Percentiles rank a stretch among this genome's conserved stretches.
Evolutionary conservation across 64 coral and sea anemone genomes (phyloP).

Genomic region (Montipora sp.): DNA sequence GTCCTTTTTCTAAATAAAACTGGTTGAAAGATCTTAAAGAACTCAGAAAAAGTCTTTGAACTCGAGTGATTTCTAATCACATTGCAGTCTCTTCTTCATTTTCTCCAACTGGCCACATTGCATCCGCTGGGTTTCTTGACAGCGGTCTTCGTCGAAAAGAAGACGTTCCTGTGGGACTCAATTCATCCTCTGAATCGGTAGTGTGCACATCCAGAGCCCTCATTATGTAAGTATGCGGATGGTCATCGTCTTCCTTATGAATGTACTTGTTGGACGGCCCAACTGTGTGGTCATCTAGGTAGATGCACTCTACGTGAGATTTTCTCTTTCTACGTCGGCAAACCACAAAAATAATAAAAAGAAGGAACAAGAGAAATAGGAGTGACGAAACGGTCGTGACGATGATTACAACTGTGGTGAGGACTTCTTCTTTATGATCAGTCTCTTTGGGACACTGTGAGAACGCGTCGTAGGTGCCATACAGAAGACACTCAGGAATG

Average conservation of each 20-base stretch:
- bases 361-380: conserved; percentile 57
- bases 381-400: conserved; percentile 37
- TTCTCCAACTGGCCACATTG: too few species aligned
- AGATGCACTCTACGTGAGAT: conserved; percentile 29
- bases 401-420: conserved; percentile 47
- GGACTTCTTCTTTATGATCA: neutral
- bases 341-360: conserved; percentile 41
- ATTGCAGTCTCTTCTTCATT: too few species aligned
- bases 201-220: conserved; percentile 24
- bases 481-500: conserved; percentile 68
- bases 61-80: too few species aligned
- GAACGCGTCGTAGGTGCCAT: conserved; percentile 90
- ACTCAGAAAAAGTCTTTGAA: too few species aligned
- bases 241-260: neutral
- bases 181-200: conserved; percentile 47
- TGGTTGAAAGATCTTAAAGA: too few species aligned
- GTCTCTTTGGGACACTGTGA: conserved; percentile 36
- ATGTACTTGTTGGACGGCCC: conserved; percentile 39
- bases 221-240: neutral
- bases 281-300: conserved; percentile 17
- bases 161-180: neutral
- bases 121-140: neutral
- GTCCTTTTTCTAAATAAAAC: too few species aligned
- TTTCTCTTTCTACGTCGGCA: conserved; percentile 41
- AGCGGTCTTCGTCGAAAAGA: neutral